Evolutionary conservation across 1,140 invertebrate genomes (phyloP).

Genomic region (Magallana gigas): DNA sequence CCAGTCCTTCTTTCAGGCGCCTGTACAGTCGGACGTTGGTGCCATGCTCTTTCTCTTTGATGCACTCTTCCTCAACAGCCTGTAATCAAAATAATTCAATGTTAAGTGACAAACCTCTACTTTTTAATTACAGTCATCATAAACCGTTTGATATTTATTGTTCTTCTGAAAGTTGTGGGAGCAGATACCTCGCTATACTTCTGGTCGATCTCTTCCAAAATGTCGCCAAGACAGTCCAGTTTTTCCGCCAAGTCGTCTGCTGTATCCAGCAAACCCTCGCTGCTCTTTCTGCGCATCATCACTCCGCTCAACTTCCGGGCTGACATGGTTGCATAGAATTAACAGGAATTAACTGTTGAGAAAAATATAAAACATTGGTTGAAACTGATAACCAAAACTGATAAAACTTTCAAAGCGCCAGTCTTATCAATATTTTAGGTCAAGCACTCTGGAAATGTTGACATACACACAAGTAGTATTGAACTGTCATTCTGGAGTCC

Average conservation of each 20-base stretch:
- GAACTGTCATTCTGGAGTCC: too few relatives aligned
- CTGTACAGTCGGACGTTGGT: conserved; percentile 29
- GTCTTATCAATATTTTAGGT: too few relatives aligned
- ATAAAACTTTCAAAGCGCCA: too few relatives aligned
- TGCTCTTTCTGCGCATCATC: conserved; percentile 48
- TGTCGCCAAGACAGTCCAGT: conserved; percentile 67
- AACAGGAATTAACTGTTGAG: neutral
- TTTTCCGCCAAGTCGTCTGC: conserved; percentile 71
- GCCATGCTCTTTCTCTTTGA: neutral
- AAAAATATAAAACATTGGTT: neutral
- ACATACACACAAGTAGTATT: too few relatives aligned
- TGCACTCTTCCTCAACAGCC: conserved; percentile 20
- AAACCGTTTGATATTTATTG: neutral
- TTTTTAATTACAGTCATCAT: neutral
- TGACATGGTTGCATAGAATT: neutral
- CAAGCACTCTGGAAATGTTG: too few relatives aligned
- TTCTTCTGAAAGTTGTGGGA: neutral
- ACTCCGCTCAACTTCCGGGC: conserved; percentile 26
- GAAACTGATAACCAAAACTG: too few relatives aligned
- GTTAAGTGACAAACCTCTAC: neutral
- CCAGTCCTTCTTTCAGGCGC: conserved; percentile 68
- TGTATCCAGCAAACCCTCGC: conserved; percentile 65
- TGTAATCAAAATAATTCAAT: neutral
- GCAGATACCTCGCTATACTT: conserved; percentile 55
- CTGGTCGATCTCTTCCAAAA: conserved; percentile 70